Conservation (phyloP, 1,140 invertebrate genomes). For the Orius insidiosus region DNA sequence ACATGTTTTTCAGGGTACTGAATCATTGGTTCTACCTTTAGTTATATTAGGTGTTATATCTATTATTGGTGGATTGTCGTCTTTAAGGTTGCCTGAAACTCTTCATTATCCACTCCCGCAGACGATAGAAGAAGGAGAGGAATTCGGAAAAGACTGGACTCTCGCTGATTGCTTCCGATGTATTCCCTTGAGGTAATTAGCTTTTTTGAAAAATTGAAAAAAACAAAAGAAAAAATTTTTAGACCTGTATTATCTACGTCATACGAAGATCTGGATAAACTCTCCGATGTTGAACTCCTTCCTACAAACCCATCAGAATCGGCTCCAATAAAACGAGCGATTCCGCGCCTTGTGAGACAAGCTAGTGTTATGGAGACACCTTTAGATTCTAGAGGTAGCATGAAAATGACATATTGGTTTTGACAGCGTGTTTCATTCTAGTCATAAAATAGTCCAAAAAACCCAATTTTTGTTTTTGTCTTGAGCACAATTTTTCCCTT, state of each 20-base stretch:
- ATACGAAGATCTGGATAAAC: constrained; percentile 27
- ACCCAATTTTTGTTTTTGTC: neutral
- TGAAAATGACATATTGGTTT: constrained; percentile 24
- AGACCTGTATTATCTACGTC: constrained; percentile 24
- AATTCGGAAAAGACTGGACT: constrained; percentile 70
- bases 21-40: constrained; percentile 61
- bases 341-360: constrained; percentile 20
- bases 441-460: neutral
- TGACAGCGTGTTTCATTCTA: constrained; percentile 8
- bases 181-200: constrained; percentile 35
- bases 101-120: constrained; percentile 59
- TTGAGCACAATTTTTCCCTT: neutral
- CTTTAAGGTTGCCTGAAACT: constrained; percentile 62
- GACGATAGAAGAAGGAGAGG: constrained; percentile 70
- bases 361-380: constrained; percentile 22
- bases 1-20: constrained; percentile 42
- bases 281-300: constrained; percentile 13
- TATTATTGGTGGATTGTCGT: constrained; percentile 58
- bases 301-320: constrained; percentile 7
- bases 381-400: constrained; percentile 20
- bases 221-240: constrained; percentile 2
- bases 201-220: neutral
- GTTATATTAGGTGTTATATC: constrained; percentile 64
- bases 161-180: constrained; percentile 51
- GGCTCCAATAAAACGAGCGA: constrained; percentile 6